Conservation (phyloP, 2,888 invertebrate genomes). For the Lochmaea capreae region DNA sequence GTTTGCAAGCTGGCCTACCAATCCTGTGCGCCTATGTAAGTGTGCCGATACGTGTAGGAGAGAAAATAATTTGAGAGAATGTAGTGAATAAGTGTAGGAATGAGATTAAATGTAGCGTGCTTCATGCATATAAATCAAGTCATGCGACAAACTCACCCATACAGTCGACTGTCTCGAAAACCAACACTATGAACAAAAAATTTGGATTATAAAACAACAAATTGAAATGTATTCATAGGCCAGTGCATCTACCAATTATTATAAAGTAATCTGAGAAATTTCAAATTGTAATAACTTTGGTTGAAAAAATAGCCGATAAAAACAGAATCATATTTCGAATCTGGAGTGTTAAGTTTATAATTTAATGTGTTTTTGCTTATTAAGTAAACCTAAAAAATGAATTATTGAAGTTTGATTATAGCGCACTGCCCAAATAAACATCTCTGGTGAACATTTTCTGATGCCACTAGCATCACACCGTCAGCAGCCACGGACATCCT, state of each 20-base stretch:
- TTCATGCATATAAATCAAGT: slow-evolving; percentile 38
- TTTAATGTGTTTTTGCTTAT: too few relatives aligned
- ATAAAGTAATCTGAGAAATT: background rate
- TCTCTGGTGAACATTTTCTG: too few relatives aligned
- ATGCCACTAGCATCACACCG: too few relatives aligned
- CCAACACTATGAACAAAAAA: slow-evolving; percentile 76
- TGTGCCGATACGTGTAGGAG: slow-evolving; percentile 30
- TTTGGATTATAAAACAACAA: background rate
- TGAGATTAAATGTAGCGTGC: slow-evolving; percentile 50
- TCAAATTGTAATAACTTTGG: too few relatives aligned
- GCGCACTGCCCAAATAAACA: too few relatives aligned
- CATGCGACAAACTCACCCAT: slow-evolving; percentile 74
- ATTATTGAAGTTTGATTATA: too few relatives aligned
- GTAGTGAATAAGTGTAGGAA: slow-evolving; percentile 49
- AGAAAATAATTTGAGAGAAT: slow-evolving; percentile 17
- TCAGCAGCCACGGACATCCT: too few relatives aligned
- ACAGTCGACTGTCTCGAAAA: slow-evolving; percentile 90
- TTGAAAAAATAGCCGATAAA: too few relatives aligned
- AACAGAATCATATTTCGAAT: too few relatives aligned
- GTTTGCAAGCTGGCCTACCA: slow-evolving; percentile 8
- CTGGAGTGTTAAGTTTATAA: too few relatives aligned
- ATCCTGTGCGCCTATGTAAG: slow-evolving; percentile 19
- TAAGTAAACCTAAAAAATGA: too few relatives aligned
- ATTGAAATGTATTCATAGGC: background rate
- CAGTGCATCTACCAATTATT: background rate